Percentiles rank a stretch among this genome's conserved stretches.
Conservation (phyloP, 2,888 invertebrate species). For the Venusia cambrica region DNA sequence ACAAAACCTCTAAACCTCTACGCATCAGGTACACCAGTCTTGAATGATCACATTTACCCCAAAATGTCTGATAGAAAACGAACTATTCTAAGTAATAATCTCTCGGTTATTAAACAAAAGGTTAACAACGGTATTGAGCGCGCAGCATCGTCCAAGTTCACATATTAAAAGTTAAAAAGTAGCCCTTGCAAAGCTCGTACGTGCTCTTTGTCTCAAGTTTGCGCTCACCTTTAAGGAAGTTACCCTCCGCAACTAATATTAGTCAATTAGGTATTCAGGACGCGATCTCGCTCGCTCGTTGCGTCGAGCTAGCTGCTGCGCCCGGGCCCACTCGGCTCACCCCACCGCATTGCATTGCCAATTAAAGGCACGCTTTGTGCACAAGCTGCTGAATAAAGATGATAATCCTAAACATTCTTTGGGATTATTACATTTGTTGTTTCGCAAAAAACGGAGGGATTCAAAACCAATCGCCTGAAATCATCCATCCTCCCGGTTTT, state of each 20-base stretch:
- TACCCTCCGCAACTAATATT: conserved; percentile 73
- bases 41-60: no score
- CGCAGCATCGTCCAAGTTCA: conserved; percentile 40
- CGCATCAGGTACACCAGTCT: no score
- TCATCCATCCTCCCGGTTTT: no score
- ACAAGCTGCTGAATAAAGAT: conserved; percentile 17
- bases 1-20: no score
- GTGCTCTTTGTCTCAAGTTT: conserved; percentile 76
- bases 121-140: conserved; percentile 18
- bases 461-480: no score
- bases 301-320: conserved; percentile 51
- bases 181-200: conserved; percentile 63
- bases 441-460: no score
- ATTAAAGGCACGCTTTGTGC: conserved; percentile 37
- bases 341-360: conserved; percentile 44
- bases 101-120: conserved; percentile 3
- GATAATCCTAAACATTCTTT: no score
- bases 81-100: no score
- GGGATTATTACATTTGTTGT: no score
- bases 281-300: conserved; percentile 62
- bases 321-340: conserved; percentile 32
- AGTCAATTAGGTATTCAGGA: conserved; percentile 79
- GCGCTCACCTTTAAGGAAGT: conserved; percentile 71
- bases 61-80: no score
- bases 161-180: conserved; percentile 65